Base-by-base conservation (phyloP, 2,797 vertebrate genomes). In the Paratrypauchen microcephalus region DNA sequence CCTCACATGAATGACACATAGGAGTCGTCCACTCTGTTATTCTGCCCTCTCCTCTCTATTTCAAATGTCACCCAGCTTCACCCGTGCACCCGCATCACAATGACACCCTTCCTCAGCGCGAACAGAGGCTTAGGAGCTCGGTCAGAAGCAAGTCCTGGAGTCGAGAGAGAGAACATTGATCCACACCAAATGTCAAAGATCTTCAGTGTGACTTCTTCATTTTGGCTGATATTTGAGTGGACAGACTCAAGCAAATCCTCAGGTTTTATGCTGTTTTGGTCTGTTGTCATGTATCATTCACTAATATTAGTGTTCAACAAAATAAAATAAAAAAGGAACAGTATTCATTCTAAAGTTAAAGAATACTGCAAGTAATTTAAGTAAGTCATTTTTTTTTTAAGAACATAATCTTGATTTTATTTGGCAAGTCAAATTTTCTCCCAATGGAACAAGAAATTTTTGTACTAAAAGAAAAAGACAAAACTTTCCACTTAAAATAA, bases 21-120 rank as follows among this genome's bases (percentile, higher is more conserved):
- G n/a, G 41, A 45, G 62, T 26, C 62, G 26, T 65, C 63, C 47
- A 65, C 63, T 65, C 63, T 50, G 45, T 50, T 50, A 65, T 65
- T 65, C 63, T n/a, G 45, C 26, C 28, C 45, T 48, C 24, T 65
- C 47, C 24, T 65, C 62, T 64, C 41, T 41, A 64, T 48, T 64
- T 48, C 62, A 65, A 50, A 65, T 65, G 63, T 65, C 47, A 52
- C 45, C 45, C 47, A 21, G 8, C 16, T 65, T 19, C 63, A 48
- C 23, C 47, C 45, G 47, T 50, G 63, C 63, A 30, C 30, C 63
- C 24, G 26, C 63, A 65, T 65, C 63, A 65, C 45, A 65, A 48
- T 65, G 63, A 65, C 47, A 65, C 19, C 47, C 47, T 18, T 7
- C 32, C 32, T 36, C 32, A 2, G 32, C 28, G 26, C 26, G 4